Evolutionary conservation across 2,888 invertebrate genomes (phyloP).

Genomic region (Pilophorus perplexus): DNA sequence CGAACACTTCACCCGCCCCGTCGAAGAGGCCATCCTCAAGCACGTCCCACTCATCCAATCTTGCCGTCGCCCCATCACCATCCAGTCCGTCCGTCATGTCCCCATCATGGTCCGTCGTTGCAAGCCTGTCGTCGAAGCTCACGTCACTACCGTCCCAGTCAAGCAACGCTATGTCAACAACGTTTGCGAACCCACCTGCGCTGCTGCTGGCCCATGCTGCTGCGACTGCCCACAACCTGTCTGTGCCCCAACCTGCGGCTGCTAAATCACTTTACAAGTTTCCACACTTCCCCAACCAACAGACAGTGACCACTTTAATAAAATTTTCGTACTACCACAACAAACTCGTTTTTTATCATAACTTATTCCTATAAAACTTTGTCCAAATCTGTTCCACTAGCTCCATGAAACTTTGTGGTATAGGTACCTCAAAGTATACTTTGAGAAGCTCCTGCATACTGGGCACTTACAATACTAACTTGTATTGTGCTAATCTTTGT

Average conservation of each 20-base stretch:
- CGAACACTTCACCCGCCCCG: slow-evolving; percentile 42
- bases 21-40: slow-evolving; percentile 41
- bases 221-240: slow-evolving; percentile 30
- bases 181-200: slow-evolving; percentile 28
- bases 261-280: background rate
- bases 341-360: too few relatives aligned
- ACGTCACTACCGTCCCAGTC: slow-evolving; percentile 30
- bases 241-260: slow-evolving; percentile 23
- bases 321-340: too few relatives aligned
- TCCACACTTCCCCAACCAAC: too few relatives aligned
- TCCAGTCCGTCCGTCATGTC: slow-evolving; percentile 38
- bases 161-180: slow-evolving; percentile 17
- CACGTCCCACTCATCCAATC: slow-evolving; percentile 43
- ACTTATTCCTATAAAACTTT: too few relatives aligned
- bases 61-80: slow-evolving; percentile 37
- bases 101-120: slow-evolving; percentile 40
- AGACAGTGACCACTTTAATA: too few relatives aligned
- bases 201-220: slow-evolving; percentile 23
- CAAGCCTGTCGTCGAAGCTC: slow-evolving; percentile 43
- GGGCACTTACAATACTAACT: too few relatives aligned
- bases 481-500: too few relatives aligned
- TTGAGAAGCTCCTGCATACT: too few relatives aligned
- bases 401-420: too few relatives aligned
- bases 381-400: too few relatives aligned
- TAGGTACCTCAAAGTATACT: too few relatives aligned